These are phyloP conservation scores for Diorhabda sublineata DNA, from an alignment of 1,140 invertebrate genomes.

Conservation along the genomic window DNA sequence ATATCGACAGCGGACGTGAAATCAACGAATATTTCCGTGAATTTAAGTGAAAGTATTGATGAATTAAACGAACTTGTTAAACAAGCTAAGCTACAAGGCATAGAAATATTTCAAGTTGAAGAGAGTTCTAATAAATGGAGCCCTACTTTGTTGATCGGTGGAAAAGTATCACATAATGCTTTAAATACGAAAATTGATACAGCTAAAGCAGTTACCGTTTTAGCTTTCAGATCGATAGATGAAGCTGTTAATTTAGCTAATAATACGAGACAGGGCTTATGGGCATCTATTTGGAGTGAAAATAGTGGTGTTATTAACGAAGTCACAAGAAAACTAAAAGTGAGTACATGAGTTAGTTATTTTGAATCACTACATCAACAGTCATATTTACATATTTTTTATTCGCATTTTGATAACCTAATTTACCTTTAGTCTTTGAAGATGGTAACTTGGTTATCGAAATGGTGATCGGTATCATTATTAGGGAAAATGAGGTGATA, in stretches of 20 bases:
- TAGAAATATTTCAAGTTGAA: slow-evolving; percentile 31
- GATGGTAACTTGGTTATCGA: too few relatives aligned
- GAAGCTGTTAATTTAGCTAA: slow-evolving; percentile 58
- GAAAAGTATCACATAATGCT: slow-evolving; percentile 37
- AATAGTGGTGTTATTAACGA: slow-evolving; percentile 55
- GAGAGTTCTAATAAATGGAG: slow-evolving; percentile 9
- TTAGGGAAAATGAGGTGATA: slow-evolving; percentile 4
- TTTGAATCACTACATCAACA: neutral
- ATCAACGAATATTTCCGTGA: slow-evolving; percentile 10
- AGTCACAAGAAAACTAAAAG: slow-evolving; percentile 49
- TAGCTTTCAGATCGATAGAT: slow-evolving; percentile 58
- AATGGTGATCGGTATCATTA: neutral
- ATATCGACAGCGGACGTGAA: slow-evolving; percentile 52
- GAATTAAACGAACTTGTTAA: slow-evolving; percentile 13
- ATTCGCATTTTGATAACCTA: neutral
- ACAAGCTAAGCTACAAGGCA: slow-evolving; percentile 28
- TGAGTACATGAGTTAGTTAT: slow-evolving; percentile 20
- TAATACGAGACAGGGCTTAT: slow-evolving; percentile 52
- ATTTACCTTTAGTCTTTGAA: too few relatives aligned
- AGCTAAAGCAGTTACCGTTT: slow-evolving; percentile 48
- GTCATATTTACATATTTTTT: neutral
- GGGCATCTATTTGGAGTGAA: slow-evolving; percentile 57
- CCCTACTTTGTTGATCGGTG: slow-evolving; percentile 35
- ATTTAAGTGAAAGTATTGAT: slow-evolving; percentile 31
- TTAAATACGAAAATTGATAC: slow-evolving; percentile 37